Conservation (phyloP, 2,113 vertebrate genomes). For the Myodes glareolus region DNA sequence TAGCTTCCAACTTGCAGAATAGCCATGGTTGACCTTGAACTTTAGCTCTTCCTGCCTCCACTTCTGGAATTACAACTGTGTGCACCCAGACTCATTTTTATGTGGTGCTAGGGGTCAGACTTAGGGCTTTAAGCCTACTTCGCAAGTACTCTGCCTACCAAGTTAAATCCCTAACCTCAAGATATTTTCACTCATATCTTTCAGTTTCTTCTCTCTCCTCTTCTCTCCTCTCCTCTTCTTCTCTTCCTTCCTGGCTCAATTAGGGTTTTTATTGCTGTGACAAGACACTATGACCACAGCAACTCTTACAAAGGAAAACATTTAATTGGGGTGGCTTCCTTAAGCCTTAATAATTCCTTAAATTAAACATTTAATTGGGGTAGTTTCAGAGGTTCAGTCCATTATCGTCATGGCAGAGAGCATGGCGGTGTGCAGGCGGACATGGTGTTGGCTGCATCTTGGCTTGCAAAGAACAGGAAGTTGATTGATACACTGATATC, state of each 20-base stretch:
- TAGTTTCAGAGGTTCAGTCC: neutral
- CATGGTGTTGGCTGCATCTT: neutral
- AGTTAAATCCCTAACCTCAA: neutral
- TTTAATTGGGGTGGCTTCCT: neutral
- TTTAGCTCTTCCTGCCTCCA: too few species aligned
- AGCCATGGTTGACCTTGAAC: neutral
- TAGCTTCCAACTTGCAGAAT: neutral
- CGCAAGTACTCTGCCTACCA: neutral
- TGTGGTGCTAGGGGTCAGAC: neutral
- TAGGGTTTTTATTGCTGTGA: neutral
- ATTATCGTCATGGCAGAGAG: neutral
- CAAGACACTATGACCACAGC: neutral
- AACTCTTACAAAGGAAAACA: neutral
- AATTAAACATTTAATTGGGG: neutral
- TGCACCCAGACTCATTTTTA: neutral
- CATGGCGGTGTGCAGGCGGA: neutral
- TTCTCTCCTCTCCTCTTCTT: neutral
- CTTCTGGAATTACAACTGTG: neutral
- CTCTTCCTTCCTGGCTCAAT: neutral
- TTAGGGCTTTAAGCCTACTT: neutral
- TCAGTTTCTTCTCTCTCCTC: neutral
- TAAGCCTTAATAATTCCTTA: too few species aligned
- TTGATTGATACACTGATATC: neutral
- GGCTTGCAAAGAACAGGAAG: neutral
- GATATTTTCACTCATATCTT: neutral